Conservation (phyloP, 2,888 invertebrate genomes). For the Platycheirus rosarum region DNA sequence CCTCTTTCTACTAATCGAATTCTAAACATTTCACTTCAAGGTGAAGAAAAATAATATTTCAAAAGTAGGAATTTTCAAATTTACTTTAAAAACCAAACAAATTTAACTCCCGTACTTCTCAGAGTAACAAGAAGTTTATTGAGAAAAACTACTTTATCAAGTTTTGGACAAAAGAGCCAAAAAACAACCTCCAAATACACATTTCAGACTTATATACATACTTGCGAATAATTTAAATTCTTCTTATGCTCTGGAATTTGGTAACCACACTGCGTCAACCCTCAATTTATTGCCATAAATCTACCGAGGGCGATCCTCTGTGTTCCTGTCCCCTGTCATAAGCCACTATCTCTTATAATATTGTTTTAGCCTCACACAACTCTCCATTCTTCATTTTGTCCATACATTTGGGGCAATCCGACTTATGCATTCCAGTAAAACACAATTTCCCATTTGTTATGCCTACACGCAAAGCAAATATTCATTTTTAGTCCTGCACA, state of each 20-base stretch:
- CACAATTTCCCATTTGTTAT: conserved; percentile 74
- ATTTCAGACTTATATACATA: conserved; percentile 2
- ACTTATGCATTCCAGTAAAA: conserved; percentile 74
- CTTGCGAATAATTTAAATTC: conserved; percentile 54
- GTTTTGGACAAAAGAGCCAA: background rate
- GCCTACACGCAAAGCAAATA: conserved; percentile 74
- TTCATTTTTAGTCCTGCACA: conserved; percentile 72
- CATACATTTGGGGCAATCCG: conserved; percentile 66
- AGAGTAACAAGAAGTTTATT: no score
- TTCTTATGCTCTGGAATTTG: conserved; percentile 59
- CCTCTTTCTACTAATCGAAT: no score
- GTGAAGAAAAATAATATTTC: no score
- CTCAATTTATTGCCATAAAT: conserved; percentile 73
- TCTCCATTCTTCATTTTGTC: conserved; percentile 26
- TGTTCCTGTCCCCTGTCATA: conserved; percentile 72
- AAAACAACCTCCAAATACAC: background rate
- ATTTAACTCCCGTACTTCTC: no score
- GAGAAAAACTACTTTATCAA: no score
- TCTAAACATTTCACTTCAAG: no score
- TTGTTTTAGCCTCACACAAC: conserved; percentile 42
- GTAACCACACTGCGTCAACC: conserved; percentile 74
- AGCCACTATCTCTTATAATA: conserved; percentile 70
- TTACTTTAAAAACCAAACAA: no score
- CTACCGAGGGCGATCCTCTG: conserved; percentile 69
- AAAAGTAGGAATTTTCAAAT: no score